A percentile compares a stretch with the other conserved stretches of the same genome.
These are phyloP conservation scores for Shinisaurus crocodilurus DNA, from an alignment of 2,113 vertebrate species.

Conservation along the genomic window DNA sequence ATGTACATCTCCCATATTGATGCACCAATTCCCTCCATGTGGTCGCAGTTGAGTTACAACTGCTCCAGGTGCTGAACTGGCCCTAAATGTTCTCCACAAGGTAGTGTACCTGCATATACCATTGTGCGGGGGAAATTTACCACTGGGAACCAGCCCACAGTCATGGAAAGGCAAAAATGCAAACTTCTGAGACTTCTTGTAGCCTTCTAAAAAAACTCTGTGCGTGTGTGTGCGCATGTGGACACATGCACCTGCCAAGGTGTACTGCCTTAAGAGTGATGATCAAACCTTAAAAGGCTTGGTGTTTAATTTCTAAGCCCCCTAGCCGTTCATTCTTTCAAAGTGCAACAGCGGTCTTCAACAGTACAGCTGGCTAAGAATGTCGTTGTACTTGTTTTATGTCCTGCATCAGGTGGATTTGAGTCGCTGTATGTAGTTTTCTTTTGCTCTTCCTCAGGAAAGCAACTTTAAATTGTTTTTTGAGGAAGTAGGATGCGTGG, in stretches of 20 bases:
- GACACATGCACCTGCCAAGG: neutral
- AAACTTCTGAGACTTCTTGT: neutral
- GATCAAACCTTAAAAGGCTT: slow-evolving; percentile 5
- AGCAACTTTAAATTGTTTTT: slow-evolving; percentile 2
- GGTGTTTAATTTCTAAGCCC: neutral
- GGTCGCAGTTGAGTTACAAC: too few relatives aligned
- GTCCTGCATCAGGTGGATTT: neutral
- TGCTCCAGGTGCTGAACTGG: too few relatives aligned
- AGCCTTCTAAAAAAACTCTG: neutral
- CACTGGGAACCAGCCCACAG: neutral
- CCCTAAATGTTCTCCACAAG: too few relatives aligned
- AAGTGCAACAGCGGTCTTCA: slow-evolving; percentile 32
- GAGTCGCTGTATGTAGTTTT: neutral
- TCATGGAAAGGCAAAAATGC: too few relatives aligned
- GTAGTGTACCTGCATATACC: too few relatives aligned
- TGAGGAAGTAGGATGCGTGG: neutral
- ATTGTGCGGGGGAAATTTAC: too few relatives aligned
- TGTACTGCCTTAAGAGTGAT: neutral
- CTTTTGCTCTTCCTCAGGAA: slow-evolving; percentile 1
- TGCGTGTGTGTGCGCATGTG: too few relatives aligned
- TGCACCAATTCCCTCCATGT: too few relatives aligned
- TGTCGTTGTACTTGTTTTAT: slow-evolving; percentile 33
- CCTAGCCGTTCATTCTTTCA: neutral
- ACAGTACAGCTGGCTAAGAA: slow-evolving; percentile 35
- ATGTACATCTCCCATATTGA: too few relatives aligned